These are phyloP conservation scores for Crypturellus tataupa DNA, from an alignment of 2,797 vertebrate genomes.

Conservation along the genomic window DNA sequence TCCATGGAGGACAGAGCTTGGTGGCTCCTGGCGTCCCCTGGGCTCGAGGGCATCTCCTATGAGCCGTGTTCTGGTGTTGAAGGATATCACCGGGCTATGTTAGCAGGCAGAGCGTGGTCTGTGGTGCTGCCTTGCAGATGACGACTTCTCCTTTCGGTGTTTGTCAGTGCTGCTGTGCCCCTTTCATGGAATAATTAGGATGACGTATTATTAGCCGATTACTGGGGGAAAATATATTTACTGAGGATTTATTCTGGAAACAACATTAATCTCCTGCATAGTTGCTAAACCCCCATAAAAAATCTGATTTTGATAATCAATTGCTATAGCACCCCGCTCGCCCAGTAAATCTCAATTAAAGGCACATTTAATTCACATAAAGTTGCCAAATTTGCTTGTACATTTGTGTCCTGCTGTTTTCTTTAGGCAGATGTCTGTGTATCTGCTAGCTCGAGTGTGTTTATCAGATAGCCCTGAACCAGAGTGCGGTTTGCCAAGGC, in stretches of 20 bases:
- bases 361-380: slow-evolving; percentile 60
- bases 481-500: background rate
- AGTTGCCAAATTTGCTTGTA: slow-evolving; percentile 53
- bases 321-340: slow-evolving; percentile 58
- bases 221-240: slow-evolving; percentile 53
- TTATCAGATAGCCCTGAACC: slow-evolving; percentile 26
- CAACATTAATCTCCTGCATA: slow-evolving; percentile 58
- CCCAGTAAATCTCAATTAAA: slow-evolving; percentile 75
- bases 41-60: too few relatives aligned
- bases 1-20: background rate
- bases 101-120: background rate
- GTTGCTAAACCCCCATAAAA: slow-evolving; percentile 75
- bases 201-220: slow-evolving; percentile 66
- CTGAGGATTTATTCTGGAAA: slow-evolving; percentile 54
- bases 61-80: background rate
- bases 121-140: slow-evolving; percentile 11
- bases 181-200: slow-evolving; percentile 58
- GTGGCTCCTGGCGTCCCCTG: background rate
- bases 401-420: slow-evolving; percentile 20
- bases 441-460: slow-evolving; percentile 36
- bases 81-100: background rate
- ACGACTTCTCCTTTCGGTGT: background rate
- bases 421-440: slow-evolving; percentile 52
- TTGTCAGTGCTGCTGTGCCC: slow-evolving; percentile 7
- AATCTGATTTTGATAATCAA: slow-evolving; percentile 75